Conservation (phyloP, 2,113 vertebrate genomes). For the Mionectes macconnelli region DNA sequence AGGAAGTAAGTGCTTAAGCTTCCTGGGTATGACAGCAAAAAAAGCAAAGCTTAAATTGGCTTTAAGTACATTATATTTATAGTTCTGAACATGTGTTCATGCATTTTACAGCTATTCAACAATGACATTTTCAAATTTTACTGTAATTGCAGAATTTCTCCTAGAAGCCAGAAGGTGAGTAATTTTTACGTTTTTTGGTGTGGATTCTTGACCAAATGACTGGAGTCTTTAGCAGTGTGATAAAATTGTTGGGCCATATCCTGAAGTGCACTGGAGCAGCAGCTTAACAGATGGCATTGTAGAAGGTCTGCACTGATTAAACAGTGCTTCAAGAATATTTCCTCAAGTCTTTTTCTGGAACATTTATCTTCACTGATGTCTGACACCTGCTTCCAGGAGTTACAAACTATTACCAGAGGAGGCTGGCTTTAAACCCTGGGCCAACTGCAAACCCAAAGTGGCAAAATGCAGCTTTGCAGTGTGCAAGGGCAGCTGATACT, state of each 20-base stretch:
- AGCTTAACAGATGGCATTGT: not conserved
- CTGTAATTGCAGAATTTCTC: not conserved
- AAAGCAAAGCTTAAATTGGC: not conserved
- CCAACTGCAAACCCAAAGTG: not conserved
- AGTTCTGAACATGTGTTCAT: not conserved
- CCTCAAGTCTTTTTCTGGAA: not conserved
- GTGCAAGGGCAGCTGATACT: not conserved
- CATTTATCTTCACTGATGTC: not conserved
- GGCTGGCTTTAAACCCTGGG: not conserved
- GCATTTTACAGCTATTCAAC: constrained; percentile 25
- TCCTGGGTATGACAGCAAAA: not conserved
- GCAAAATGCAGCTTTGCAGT: not conserved
- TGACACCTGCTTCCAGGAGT: not conserved
- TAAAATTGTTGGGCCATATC: not conserved
- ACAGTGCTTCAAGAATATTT: not conserved
- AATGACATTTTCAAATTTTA: not conserved
- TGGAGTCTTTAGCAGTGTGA: not conserved
- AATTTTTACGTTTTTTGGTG: not conserved
- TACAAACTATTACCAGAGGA: not conserved
- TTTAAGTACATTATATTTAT: constrained; percentile 15
- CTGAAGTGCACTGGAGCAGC: not conserved
- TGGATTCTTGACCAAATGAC: constrained; percentile 7
- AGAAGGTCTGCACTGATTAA: not conserved
- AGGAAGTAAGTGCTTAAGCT: not conserved
- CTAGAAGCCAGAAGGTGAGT: not conserved